Evolutionary conservation across 2,113 vertebrate genomes (phyloP).

Genomic region (Serilophus lunatus): DNA sequence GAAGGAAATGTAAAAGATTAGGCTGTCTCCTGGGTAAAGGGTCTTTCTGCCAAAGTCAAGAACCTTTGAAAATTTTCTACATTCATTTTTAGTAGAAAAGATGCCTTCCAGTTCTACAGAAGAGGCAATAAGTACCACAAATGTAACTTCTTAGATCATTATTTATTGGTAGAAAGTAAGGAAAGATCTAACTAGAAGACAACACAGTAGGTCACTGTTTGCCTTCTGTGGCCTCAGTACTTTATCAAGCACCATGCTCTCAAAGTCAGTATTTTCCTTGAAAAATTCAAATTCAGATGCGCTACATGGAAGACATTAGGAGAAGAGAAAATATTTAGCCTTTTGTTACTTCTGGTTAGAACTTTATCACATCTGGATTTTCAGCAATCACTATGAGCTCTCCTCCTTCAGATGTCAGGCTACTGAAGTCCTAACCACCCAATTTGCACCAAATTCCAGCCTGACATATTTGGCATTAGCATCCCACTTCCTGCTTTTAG

Average conservation of each 20-base stretch:
- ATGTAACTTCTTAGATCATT: not conserved
- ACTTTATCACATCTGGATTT: not conserved
- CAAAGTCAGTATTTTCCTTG: not conserved
- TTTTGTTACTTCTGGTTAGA: not conserved
- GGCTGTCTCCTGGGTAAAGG: slow-evolving; percentile 18
- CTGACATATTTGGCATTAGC: not conserved
- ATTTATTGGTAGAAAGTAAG: not conserved
- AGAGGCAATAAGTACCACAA: not conserved
- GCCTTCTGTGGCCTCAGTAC: not conserved
- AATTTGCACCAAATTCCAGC: not conserved
- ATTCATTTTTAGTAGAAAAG: not conserved
- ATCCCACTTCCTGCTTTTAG: not conserved
- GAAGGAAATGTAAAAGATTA: slow-evolving; percentile 54
- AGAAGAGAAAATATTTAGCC: not conserved
- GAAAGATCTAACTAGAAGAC: not conserved
- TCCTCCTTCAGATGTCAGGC: not conserved
- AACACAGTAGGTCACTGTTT: not conserved
- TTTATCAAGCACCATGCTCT: not conserved
- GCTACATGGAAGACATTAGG: not conserved
- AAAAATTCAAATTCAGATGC: not conserved
- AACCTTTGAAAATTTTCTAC: not conserved
- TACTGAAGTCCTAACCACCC: not conserved
- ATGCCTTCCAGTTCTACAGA: not conserved
- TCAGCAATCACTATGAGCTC: not conserved
- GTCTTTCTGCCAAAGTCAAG: slow-evolving; percentile 4